Percentiles rank a stretch among this genome's conserved stretches.
Conservation (phyloP, 2,113 vertebrate species). For the Atractosteus spatula region DNA sequence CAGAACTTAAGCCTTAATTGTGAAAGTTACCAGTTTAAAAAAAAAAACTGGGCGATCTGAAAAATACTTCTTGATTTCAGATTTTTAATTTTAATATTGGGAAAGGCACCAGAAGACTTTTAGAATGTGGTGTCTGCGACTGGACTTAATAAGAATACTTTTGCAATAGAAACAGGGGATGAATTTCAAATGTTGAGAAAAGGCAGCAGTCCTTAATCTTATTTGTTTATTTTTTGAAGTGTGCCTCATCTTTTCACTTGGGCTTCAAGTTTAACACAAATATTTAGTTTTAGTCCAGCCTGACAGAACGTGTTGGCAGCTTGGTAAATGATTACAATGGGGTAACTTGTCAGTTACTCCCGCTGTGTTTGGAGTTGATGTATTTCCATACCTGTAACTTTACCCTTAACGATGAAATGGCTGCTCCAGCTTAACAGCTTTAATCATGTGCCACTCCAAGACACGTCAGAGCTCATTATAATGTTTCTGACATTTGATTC, state of each 20-base stretch:
- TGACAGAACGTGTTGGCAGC: slow-evolving; percentile 33
- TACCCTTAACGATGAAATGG: slow-evolving; percentile 6
- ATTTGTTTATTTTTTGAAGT: background rate
- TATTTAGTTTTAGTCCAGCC: slow-evolving; percentile 33
- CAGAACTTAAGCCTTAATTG: too few species aligned
- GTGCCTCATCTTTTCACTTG: background rate
- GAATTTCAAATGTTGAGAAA: too few species aligned
- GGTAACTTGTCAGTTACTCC: slow-evolving; percentile 17
- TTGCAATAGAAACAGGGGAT: too few species aligned
- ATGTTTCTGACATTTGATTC: too few species aligned
- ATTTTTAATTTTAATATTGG: too few species aligned
- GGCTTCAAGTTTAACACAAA: slow-evolving; percentile 25
- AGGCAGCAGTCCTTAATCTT: too few species aligned
- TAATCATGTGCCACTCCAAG: background rate
- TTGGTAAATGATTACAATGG: slow-evolving; percentile 26
- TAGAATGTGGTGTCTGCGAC: too few species aligned
- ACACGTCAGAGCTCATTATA: background rate
- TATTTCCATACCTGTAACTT: slow-evolving; percentile 23
- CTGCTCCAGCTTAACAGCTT: background rate
- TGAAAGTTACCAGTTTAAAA: too few species aligned
- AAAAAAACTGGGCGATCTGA: too few species aligned
- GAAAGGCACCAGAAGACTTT: too few species aligned
- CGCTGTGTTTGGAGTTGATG: slow-evolving; percentile 10
- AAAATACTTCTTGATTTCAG: too few species aligned
- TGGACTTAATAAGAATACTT: too few species aligned